phyloP scores from a whole-genome alignment of 1,140 invertebrate genomes.

The Drosophila dunni region DNA sequence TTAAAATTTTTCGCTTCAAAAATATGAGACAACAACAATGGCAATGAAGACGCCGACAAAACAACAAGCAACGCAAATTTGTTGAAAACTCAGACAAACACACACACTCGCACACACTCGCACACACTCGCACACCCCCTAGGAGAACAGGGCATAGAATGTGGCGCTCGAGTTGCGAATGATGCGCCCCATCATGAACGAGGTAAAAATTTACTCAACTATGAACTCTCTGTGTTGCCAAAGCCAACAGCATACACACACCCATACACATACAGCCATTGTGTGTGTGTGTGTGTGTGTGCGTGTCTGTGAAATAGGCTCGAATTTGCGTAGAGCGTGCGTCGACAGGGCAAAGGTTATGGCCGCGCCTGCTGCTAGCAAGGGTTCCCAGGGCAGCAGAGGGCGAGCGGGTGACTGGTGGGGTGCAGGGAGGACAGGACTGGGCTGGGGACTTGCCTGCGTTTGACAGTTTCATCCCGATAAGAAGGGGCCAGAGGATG shows the following conservation, averaged over 20 bases:
- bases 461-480: slow-evolving; percentile 54
- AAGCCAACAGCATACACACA: not conserved
- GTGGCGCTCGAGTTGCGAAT: slow-evolving; percentile 44
- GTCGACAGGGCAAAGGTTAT: slow-evolving; percentile 68
- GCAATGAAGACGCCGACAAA: slow-evolving; percentile 49
- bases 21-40: slow-evolving; percentile 74
- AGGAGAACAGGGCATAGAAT: not conserved
- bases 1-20: slow-evolving; percentile 82
- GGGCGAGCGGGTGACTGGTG: not conserved
- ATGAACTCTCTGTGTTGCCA: slow-evolving; percentile 58
- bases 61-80: slow-evolving; percentile 57
- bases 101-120: slow-evolving; percentile 19
- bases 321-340: slow-evolving; percentile 67
- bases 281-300: slow-evolving; percentile 27
- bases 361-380: slow-evolving; percentile 59
- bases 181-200: slow-evolving; percentile 62
- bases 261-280: not conserved
- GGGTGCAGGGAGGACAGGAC: not conserved
- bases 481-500: slow-evolving; percentile 1
- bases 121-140: slow-evolving; percentile 9
- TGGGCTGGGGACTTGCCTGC: slow-evolving; percentile 37
- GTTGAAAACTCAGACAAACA: slow-evolving; percentile 42
- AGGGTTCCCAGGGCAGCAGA: slow-evolving; percentile 43
- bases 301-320: slow-evolving; percentile 67
- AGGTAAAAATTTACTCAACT: slow-evolving; percentile 82